These are phyloP conservation scores for Phymanthus crucifer DNA, from an alignment of 92 coral and sea anemone genomes.

Conservation along the genomic window DNA sequence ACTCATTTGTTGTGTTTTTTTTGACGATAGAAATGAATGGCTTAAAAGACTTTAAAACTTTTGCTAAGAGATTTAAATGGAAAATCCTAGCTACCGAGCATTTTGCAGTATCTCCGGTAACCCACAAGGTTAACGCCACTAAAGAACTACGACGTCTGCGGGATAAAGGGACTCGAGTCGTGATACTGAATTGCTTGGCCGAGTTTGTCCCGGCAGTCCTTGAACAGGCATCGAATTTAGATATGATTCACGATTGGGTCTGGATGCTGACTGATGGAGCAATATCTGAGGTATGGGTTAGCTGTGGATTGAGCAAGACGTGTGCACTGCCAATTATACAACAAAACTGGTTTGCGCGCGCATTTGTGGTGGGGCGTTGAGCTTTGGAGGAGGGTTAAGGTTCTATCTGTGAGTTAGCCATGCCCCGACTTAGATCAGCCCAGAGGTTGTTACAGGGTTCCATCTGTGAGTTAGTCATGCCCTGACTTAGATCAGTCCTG, in stretches of 20 bases:
- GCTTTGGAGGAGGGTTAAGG: too few relatives aligned
- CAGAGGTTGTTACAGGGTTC: too few relatives aligned
- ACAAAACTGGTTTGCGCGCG: too few relatives aligned
- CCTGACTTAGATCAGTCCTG: too few relatives aligned
- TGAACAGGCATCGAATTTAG: slow-evolving; percentile 61
- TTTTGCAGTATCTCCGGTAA: slow-evolving; percentile 45
- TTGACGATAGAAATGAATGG: slow-evolving; percentile 58
- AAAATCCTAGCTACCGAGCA: slow-evolving; percentile 57
- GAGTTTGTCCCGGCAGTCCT: slow-evolving; percentile 56
- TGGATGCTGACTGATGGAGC: slow-evolving; percentile 79
- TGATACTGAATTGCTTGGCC: slow-evolving; percentile 63
- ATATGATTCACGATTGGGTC: slow-evolving; percentile 72
- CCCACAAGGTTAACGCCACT: slow-evolving; percentile 60
- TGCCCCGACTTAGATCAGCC: too few relatives aligned
- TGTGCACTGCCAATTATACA: too few relatives aligned
- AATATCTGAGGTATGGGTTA: slow-evolving; percentile 39
- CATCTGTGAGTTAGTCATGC: too few relatives aligned
- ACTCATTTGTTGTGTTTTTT: not conserved
- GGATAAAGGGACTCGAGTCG: slow-evolving; percentile 75
- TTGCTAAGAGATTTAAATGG: slow-evolving; percentile 40
- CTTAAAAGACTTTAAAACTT: slow-evolving; percentile 52
- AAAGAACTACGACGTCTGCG: slow-evolving; percentile 65
- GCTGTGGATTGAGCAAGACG: too few relatives aligned
- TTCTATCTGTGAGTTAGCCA: too few relatives aligned
- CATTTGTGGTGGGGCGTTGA: too few relatives aligned